Evolutionary conservation across 2,888 invertebrate species (phyloP), one percentile per base, ranked within the genome.

Genomic region (Sacculina carcini): DNA sequence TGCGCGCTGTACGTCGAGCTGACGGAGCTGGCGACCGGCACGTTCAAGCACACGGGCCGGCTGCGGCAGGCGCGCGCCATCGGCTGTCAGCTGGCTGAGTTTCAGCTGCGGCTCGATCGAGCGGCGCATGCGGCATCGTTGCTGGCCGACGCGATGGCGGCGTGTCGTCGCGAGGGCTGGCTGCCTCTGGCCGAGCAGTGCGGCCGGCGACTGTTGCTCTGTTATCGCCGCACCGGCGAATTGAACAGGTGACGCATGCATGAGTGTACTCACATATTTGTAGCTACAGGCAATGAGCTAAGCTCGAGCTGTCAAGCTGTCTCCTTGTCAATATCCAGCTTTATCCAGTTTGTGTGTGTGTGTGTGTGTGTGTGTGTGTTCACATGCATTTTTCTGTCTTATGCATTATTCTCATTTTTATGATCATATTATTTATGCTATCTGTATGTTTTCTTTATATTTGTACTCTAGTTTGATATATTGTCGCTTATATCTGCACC

Each of bases 21-120:
- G 53, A 85, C 89, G 0, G 94, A 94, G 64, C 66, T 92, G 56
- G 87, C 92, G 1, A 89, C 92, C 76, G 87, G 90, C 50, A 92
- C 90, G 0, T 92, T 85, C 63, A 94, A 94, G 62, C 90, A 92
- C 67, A 87, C 92, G 56, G 79, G 80, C 1, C 71, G 81, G 54
- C 69, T 76, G 59, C 73, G 86, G 58, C 87, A 82, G 51, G 90
- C 92, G 0, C 74, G 87, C 39, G 71, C 82, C 46, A 83, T 92
- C 52, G 92, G 92, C 0, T 73, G 80, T 36, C 84, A 92, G 60
- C 67, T 94, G 48, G 89, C 92, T 0, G 75, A 79, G 26, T 90
- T 92, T 64, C 92, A 94, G 65, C 77, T 84, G 78, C 79, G 56
- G 69, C 83, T 9, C 80, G 80, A 1, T 81, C 55, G 56, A 63